A percentile compares a stretch with the other conserved stretches of the same genome.
phyloP scores from a whole-genome alignment of 2,797 vertebrate species.

The Champsocephalus esox region DNA sequence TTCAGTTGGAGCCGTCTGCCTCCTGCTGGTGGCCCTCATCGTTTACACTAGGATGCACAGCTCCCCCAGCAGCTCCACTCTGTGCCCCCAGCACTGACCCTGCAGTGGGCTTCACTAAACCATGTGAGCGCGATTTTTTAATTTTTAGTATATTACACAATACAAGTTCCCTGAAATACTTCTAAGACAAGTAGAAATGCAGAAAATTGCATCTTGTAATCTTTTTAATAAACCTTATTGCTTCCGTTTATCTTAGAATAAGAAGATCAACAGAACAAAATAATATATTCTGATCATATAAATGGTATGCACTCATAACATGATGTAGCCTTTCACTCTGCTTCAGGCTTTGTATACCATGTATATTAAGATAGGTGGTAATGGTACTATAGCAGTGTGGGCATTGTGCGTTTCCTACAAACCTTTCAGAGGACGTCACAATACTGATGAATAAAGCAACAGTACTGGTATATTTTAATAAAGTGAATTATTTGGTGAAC shows the following conservation, averaged over 20 bases:
- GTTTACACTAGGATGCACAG: conserved; percentile 28
- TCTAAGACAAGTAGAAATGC: not conserved
- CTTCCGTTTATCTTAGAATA: not conserved
- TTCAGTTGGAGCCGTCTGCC: conserved; percentile 60
- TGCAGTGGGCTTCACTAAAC: not conserved
- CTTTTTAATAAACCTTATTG: not conserved
- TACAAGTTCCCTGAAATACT: not conserved
- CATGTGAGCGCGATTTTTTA: not conserved
- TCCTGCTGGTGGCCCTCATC: conserved; percentile 62
- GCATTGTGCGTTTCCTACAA: not conserved
- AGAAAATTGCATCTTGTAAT: not conserved
- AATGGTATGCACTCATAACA: conserved; percentile 3
- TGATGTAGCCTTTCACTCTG: not conserved
- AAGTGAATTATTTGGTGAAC: not conserved
- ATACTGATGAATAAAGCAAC: not conserved
- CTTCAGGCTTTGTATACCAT: conserved; percentile 1
- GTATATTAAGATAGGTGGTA: conserved; percentile 13
- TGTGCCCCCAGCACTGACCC: conserved; percentile 7
- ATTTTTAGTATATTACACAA: not conserved
- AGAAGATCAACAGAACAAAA: not conserved
- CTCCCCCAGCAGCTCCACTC: too few species aligned
- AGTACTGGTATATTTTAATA: not conserved
- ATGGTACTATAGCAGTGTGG: not conserved
- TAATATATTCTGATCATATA: not conserved
- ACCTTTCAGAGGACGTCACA: not conserved